phyloP scores from a whole-genome alignment of 2,888 invertebrate species.

The Drosophila neutralis region DNA sequence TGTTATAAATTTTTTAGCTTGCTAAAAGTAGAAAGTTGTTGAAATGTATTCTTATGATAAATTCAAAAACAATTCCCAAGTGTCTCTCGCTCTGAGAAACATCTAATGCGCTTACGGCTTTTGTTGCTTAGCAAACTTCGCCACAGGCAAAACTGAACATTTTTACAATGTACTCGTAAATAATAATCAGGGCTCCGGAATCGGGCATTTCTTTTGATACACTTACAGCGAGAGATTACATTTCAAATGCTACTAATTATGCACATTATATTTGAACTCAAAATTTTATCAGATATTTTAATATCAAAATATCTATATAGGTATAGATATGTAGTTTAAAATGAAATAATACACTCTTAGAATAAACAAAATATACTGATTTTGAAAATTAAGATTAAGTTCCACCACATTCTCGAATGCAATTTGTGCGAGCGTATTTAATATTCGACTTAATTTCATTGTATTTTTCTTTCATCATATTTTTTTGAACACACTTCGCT shows the following conservation, averaged over 20 bases:
- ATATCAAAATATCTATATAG: background rate
- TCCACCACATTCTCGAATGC: background rate
- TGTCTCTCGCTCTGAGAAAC: constrained; percentile 28
- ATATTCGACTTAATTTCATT: background rate
- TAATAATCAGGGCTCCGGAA: constrained; percentile 53
- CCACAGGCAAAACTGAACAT: constrained; percentile 39
- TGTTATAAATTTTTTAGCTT: constrained; percentile 2
- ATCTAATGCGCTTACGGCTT: constrained; percentile 57
- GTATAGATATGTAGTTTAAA: background rate
- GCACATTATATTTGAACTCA: background rate
- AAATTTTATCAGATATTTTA: background rate
- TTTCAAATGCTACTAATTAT: background rate
- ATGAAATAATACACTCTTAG: background rate
- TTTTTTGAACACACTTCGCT: constrained; percentile 25
- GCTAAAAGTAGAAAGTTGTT: constrained; percentile 42
- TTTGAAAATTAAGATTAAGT: background rate
- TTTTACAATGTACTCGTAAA: constrained; percentile 61
- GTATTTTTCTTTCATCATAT: background rate
- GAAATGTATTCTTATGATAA: constrained; percentile 59
- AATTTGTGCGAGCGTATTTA: background rate
- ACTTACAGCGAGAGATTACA: background rate
- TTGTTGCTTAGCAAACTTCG: constrained; percentile 49
- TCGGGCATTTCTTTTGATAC: constrained; percentile 18
- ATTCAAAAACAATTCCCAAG: constrained; percentile 71
- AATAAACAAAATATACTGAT: background rate